Evolutionary conservation across 2,797 vertebrate species (phyloP).

Genomic region (Eidolon dupreanum): DNA sequence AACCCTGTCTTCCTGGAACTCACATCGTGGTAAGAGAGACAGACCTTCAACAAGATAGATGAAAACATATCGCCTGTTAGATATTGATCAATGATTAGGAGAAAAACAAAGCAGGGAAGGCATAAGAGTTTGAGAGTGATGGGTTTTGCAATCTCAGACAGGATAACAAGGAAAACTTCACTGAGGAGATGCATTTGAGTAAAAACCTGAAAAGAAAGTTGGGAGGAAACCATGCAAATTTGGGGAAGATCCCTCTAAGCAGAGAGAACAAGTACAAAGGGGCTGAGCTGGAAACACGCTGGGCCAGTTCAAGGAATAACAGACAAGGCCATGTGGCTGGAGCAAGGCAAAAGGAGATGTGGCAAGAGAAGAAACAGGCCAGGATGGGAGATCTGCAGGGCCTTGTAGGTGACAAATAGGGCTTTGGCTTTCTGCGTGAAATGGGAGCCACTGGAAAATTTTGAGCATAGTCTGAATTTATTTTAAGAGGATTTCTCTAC

Average conservation of each 20-base stretch:
- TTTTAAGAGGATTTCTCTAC: neutral
- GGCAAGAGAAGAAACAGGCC: neutral
- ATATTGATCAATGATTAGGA: neutral
- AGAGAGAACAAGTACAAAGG: neutral
- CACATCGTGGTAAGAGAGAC: neutral
- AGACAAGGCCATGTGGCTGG: neutral
- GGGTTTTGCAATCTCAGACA: neutral
- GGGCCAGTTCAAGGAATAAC: neutral
- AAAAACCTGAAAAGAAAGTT: neutral
- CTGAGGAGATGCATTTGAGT: neutral
- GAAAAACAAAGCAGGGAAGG: neutral
- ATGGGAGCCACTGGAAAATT: neutral
- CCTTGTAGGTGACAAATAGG: neutral
- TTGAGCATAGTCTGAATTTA: neutral
- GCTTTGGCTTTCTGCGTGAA: neutral
- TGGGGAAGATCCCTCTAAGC: neutral
- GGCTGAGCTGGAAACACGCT: fast-evolving
- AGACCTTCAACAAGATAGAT: too few species aligned
- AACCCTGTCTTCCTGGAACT: neutral
- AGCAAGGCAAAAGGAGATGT: neutral
- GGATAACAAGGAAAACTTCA: neutral
- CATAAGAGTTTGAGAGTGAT: neutral
- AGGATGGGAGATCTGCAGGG: neutral
- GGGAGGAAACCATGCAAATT: neutral
- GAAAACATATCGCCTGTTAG: neutral